Percentiles rank a stretch among this genome's conserved stretches.
Conservation (phyloP, 1,140 invertebrate species). For the Pantala flavescens region DNA sequence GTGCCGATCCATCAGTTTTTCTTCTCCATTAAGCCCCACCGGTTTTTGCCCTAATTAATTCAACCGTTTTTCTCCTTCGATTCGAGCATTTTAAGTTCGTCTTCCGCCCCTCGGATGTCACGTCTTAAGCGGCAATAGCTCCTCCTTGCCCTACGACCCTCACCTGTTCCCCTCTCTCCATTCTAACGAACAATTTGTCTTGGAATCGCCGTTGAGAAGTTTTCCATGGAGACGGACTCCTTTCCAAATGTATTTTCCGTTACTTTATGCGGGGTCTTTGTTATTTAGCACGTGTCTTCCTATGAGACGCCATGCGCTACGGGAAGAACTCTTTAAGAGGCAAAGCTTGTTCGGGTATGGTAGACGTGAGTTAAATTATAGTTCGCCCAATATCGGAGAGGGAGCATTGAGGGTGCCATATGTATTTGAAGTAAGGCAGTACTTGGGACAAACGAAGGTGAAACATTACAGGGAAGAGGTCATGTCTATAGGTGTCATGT, state of each 20-base stretch:
- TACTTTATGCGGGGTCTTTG: constrained; percentile 8
- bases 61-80: background rate
- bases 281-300: background rate
- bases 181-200: background rate
- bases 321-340: background rate
- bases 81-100: background rate
- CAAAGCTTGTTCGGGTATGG: background rate
- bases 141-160: background rate
- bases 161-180: background rate
- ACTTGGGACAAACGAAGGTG: background rate
- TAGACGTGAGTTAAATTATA: background rate
- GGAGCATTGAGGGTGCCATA: background rate
- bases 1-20: too few relatives aligned
- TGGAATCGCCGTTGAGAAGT: background rate
- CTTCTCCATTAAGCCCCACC: background rate
- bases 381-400: background rate
- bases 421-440: background rate
- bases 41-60: background rate
- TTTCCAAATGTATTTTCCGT: background rate
- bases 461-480: background rate
- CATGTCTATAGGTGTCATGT: too few relatives aligned
- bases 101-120: background rate
- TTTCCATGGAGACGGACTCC: background rate
- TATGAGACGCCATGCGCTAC: too few relatives aligned
- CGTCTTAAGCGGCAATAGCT: too few relatives aligned